These are phyloP conservation scores for Maconellicoccus hirsutus DNA, from an alignment of 1,140 invertebrate genomes.

Conservation along the genomic window DNA sequence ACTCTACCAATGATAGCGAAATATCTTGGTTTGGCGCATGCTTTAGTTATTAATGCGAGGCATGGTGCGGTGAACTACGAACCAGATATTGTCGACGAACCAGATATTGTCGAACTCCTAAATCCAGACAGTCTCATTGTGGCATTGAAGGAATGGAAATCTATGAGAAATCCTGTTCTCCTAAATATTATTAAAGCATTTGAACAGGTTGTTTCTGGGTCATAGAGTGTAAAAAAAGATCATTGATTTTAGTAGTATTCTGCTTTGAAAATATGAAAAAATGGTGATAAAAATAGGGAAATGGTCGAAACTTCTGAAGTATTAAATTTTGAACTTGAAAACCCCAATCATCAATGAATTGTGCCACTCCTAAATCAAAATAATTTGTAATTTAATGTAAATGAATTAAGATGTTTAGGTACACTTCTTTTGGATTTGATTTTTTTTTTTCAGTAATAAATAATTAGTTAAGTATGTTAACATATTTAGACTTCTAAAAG, in stretches of 20 bases:
- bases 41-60: not conserved
- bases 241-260: not conserved
- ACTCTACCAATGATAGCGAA: not conserved
- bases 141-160: not conserved
- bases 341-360: no score
- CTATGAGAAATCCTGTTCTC: not conserved
- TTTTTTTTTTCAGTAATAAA: no score
- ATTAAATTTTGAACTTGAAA: no score
- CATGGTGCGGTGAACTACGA: not conserved
- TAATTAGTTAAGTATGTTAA: no score
- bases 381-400: no score
- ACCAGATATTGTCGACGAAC: not conserved
- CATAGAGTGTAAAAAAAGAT: not conserved
- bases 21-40: not conserved
- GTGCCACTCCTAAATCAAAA: no score
- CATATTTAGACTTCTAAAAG: no score
- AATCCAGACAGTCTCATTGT: not conserved
- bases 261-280: not conserved
- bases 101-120: not conserved
- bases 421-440: no score
- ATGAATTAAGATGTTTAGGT: no score
- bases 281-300: no score
- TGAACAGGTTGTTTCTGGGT: not conserved
- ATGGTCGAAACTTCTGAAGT: no score
- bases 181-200: not conserved